phyloP scores from a whole-genome alignment of 2,113 vertebrate species.

The Labrus mixtus region DNA sequence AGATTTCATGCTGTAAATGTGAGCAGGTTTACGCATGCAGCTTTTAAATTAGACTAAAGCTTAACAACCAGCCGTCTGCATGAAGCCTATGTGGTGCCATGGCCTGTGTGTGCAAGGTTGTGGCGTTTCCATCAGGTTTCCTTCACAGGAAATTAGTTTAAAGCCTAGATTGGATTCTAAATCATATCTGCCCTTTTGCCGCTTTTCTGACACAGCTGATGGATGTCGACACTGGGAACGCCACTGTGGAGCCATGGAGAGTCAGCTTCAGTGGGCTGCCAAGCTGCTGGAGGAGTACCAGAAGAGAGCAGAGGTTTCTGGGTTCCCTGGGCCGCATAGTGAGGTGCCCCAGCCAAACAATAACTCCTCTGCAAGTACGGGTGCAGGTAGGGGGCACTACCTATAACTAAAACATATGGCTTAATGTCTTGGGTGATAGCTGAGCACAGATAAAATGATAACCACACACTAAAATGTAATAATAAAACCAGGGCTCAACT shows the following conservation, averaged over 20 bases:
- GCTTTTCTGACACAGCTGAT: conserved; percentile 53
- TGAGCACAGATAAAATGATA: too few relatives aligned
- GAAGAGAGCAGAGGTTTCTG: conserved; percentile 81
- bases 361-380: conserved; percentile 79
- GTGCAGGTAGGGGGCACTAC: conserved; percentile 62
- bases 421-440: not conserved
- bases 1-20: not conserved
- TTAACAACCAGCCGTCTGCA: not conserved
- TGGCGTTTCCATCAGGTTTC: not conserved
- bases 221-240: conserved; percentile 93
- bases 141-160: not conserved
- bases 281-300: conserved; percentile 91
- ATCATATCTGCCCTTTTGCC: conserved; percentile 1
- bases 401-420: not conserved
- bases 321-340: conserved; percentile 71
- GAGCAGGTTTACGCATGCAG: too few relatives aligned
- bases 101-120: not conserved
- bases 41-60: not conserved
- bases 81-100: not conserved
- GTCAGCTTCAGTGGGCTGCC: conserved; percentile 91
- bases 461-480: too few relatives aligned
- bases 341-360: conserved; percentile 56
- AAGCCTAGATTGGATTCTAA: not conserved
- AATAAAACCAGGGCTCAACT: too few relatives aligned
- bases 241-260: conserved; percentile 93